Evolutionary conservation across 2,113 vertebrate species (phyloP), one percentile per base, ranked within the genome.

Genomic region (Pomatostomus ruficeps): DNA sequence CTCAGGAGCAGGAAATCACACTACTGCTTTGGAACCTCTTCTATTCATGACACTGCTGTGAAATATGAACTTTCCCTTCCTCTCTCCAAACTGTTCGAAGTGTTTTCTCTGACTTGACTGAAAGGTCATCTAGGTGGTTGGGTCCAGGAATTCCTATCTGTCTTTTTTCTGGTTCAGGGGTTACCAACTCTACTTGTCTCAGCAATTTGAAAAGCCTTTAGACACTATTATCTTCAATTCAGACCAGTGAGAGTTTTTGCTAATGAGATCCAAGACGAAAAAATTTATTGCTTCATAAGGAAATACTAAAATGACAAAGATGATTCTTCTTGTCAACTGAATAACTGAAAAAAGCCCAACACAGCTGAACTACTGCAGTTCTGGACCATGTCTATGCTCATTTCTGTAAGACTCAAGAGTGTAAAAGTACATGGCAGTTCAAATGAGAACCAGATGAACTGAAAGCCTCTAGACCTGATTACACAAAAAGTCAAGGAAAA

Each of bases 71-170:
- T 79, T 74, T 28, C 3, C 18, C 11, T 61, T 82, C n/a, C 36
- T 62, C 19, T 67, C 17, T 72, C 24, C 28, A 72, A 63, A 57
- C 5, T 23, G 6, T 31, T 57, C 0, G 0, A 19, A 52, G 28
- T 33, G 5, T 42, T 85, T 78, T 81, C 43, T 67, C 11, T 52
- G 16, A 40, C 45, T 54, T 81, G 54, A 22, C 36, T 49, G 12
- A 58, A 88, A 92, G 45, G 29, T 62, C 46, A 35, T 43, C 23
- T 51, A 25, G 31, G 25, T n/a, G 19, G 14, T 26, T 43, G 3
- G 12, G 28, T 42, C 57, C 36, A 45, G n/a, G 35, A 59, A 59
- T 75, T 75, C 42, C 48, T 26, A 51, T 36, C 54, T 75, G 17
- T 45, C 5, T 22, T 80, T 61, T 76, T 70, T 36, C 15, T 71